These are phyloP conservation scores for Leptobrachium leishanense DNA, from an alignment of 2,113 vertebrate genomes.

Conservation along the genomic window DNA sequence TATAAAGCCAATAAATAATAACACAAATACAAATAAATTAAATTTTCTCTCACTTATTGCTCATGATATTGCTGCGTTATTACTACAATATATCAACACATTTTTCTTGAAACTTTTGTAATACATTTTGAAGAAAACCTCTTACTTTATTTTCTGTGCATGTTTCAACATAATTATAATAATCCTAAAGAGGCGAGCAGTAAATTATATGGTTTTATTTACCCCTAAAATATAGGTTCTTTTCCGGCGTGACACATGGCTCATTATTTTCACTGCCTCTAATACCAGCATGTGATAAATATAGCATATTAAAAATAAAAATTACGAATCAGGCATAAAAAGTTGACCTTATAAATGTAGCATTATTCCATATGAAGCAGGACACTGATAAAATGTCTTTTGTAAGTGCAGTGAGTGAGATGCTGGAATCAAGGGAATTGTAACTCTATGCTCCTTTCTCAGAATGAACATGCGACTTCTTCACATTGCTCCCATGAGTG, in stretches of 20 bases:
- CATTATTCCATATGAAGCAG: neutral
- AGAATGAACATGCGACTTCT: conserved; percentile 13
- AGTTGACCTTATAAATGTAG: neutral
- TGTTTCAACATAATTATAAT: neutral
- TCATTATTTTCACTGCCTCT: neutral
- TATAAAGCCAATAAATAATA: too few species aligned
- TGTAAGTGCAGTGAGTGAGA: neutral
- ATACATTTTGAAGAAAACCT: too few species aligned
- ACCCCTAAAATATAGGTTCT: neutral
- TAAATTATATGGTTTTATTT: neutral
- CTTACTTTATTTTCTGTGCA: neutral
- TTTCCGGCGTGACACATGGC: neutral
- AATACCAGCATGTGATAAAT: neutral
- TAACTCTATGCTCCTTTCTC: conserved; percentile 11
- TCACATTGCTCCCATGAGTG: conserved; percentile 36
- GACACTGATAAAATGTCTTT: neutral
- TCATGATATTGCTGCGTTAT: too few species aligned
- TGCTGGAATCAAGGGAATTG: neutral
- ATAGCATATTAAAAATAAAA: neutral
- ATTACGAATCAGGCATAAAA: neutral
- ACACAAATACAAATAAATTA: too few species aligned
- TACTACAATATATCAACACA: too few species aligned
- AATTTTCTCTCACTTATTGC: too few species aligned
- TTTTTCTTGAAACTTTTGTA: too few species aligned
- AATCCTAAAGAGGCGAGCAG: neutral